phyloP scores from a whole-genome alignment of 2,113 vertebrate species.

The Paramisgurnus dabryanus region DNA sequence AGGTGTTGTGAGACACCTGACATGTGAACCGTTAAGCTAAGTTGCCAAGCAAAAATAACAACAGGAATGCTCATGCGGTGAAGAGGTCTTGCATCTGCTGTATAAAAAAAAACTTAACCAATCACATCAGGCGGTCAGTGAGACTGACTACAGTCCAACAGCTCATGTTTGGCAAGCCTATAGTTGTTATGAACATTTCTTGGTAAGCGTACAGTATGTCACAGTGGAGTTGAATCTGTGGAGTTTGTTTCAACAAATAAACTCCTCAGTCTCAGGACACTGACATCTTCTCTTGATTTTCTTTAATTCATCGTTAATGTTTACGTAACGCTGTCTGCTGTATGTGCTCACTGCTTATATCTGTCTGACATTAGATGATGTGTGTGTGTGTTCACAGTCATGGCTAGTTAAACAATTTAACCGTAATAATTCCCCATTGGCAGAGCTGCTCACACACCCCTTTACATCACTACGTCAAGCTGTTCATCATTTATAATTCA shows the following conservation, averaged over 20 bases:
- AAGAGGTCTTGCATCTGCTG: no score
- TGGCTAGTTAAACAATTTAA: conserved; percentile 44
- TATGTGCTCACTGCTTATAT: conserved; percentile 60
- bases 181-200: no score
- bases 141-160: no score
- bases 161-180: no score
- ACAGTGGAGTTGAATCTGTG: not conserved
- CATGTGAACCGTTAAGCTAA: no score
- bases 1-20: no score
- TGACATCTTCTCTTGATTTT: not conserved
- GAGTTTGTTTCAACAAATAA: conserved; percentile 31
- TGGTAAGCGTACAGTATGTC: not conserved
- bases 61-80: no score
- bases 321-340: conserved; percentile 62
- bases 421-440: conserved; percentile 51
- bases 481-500: conserved; percentile 1
- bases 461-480: conserved; percentile 37
- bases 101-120: no score
- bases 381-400: conserved; percentile 38
- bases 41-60: no score
- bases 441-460: conserved; percentile 34
- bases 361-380: conserved; percentile 13
- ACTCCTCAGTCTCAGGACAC: not conserved
- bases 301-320: conserved; percentile 57
- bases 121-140: no score